Percentiles rank a stretch among this genome's conserved stretches.
Evolutionary conservation across 2,888 invertebrate species (phyloP).

Genomic region (Slavum lentiscoides): DNA sequence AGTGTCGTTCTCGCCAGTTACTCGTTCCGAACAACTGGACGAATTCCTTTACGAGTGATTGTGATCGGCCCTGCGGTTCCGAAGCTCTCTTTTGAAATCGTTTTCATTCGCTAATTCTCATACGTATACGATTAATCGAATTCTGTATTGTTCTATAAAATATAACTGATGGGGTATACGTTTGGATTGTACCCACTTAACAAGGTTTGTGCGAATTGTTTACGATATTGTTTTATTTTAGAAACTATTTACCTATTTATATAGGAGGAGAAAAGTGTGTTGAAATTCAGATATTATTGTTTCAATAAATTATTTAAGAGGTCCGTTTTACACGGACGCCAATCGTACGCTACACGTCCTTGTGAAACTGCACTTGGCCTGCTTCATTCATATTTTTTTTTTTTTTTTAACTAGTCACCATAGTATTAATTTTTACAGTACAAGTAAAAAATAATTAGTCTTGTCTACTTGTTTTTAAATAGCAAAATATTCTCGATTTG

Average conservation of each 20-base stretch:
- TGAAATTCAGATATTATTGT: too few species aligned
- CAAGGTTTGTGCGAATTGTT: conserved; percentile 19
- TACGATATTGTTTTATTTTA: not conserved
- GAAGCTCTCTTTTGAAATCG: not conserved
- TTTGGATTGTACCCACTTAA: conserved; percentile 1
- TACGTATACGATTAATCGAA: not conserved
- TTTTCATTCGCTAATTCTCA: not conserved
- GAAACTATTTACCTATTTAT: not conserved
- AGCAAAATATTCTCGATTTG: too few species aligned
- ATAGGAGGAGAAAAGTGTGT: not conserved
- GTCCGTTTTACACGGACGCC: not conserved
- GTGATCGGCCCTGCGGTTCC: not conserved
- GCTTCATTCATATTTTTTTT: too few species aligned
- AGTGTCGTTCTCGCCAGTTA: not conserved
- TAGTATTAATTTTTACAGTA: too few species aligned
- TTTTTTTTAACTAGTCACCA: too few species aligned
- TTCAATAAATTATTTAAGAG: not conserved
- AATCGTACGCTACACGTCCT: too few species aligned
- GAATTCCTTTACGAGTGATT: not conserved
- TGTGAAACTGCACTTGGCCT: too few species aligned
- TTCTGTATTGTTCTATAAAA: not conserved
- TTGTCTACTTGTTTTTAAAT: too few species aligned
- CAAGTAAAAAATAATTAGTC: too few species aligned
- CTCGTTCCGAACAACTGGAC: not conserved
- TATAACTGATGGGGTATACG: not conserved